Evolutionary conservation across 2,797 vertebrate species (phyloP).

Genomic region (Pseudocheirus occidentalis): DNA sequence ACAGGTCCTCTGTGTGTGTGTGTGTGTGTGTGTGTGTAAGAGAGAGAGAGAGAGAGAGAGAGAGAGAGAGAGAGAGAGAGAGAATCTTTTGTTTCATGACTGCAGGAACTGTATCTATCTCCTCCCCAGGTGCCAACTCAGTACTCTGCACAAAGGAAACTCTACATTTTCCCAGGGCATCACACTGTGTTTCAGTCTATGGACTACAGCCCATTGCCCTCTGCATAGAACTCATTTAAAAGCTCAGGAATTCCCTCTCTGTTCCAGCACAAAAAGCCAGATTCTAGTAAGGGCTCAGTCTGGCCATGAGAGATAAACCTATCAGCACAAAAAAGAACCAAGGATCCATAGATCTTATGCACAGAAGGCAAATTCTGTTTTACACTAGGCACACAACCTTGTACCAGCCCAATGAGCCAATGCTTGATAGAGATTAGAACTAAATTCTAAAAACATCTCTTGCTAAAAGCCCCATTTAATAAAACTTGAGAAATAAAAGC

Average conservation of each 20-base stretch:
- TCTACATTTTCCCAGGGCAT: background rate
- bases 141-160: background rate
- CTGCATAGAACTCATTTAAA: background rate
- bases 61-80: no score
- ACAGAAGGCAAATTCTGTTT: slow-evolving; percentile 65
- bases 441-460: slow-evolving; percentile 61
- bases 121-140: background rate
- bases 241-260: slow-evolving; percentile 31
- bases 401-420: slow-evolving; percentile 48
- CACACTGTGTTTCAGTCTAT: background rate
- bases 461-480: slow-evolving; percentile 65
- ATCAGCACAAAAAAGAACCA: slow-evolving; percentile 57
- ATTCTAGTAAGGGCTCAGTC: slow-evolving; percentile 40
- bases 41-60: no score
- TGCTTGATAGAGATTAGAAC: slow-evolving; percentile 40
- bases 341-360: slow-evolving; percentile 62
- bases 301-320: slow-evolving; percentile 65
- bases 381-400: slow-evolving; percentile 57
- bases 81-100: background rate
- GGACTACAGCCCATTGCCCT: background rate
- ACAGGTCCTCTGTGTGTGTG: no score
- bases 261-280: slow-evolving; percentile 12
- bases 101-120: background rate
- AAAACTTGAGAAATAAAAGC: slow-evolving; percentile 62
- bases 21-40: background rate